Evolutionary conservation across 2,113 vertebrate genomes (phyloP), one percentile per base, ranked within the genome.

Genomic region (Clarias gariepinus): DNA sequence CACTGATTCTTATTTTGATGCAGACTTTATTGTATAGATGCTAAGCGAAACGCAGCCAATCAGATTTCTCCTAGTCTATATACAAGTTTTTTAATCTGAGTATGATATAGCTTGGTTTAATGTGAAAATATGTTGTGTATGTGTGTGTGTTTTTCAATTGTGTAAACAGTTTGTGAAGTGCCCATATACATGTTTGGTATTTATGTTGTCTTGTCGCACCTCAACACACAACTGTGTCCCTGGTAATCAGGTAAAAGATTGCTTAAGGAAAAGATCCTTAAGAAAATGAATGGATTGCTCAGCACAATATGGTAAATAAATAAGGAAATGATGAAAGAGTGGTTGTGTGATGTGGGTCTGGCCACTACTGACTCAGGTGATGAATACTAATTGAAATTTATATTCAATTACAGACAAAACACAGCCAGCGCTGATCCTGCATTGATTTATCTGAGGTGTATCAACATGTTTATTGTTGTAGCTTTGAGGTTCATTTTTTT

Each of bases 241-340:
- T 91, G 89, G 90, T 83, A 85, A 92, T 94, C 93, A 93, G 93
- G 94, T 90, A 92, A 89, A 88, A 85, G 81, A 64, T 53, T 82
- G 90, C 90, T 91, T 89, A 73, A 87, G 84, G 85, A 86, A 89
- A 77, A 84, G 89, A 84, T 92, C 89, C 86, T 89, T 84, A 89
- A 89, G 87, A 81, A 90, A 76, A 41, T 82, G 10, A 88, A 85
- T 76, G 66, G 79, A 82, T 90, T 83, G 41, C 76, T 89, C 28
- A 21, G 30, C 19, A 53, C 15, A 41, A 16, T 28, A 57, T 18
- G 60, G 25, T 60, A 36, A 30, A 57, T 47, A 60, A 76, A 74
- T 33, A 52, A 80, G 33, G 53, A 77, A 63, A n/a, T 66, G 10
- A 33, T 30, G 57, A 55, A 84, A 66, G 79, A 3, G 6, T 28